Evolutionary conservation across 2,113 vertebrate species (phyloP).

Genomic region (Pomatostomus ruficeps): DNA sequence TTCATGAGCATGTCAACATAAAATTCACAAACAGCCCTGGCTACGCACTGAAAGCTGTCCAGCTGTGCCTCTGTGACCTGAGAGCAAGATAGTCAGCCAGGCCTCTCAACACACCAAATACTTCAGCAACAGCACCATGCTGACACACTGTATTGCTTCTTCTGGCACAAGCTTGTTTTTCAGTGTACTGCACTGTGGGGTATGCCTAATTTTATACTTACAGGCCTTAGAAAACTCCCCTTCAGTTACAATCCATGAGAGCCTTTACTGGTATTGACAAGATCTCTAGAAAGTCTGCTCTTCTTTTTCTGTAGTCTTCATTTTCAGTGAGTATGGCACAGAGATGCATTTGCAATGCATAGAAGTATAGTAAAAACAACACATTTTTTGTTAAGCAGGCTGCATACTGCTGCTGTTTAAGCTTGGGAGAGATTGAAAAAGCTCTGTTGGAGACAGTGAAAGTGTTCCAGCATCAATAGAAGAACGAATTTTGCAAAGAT

Average conservation of each 20-base stretch:
- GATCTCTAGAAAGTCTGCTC: neutral
- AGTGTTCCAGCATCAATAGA: neutral
- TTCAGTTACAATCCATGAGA: neutral
- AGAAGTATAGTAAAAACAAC: neutral
- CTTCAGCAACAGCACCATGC: neutral
- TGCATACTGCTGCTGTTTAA: neutral
- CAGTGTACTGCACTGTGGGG: neutral
- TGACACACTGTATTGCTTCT: neutral
- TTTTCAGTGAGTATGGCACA: neutral
- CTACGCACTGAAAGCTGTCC: neutral
- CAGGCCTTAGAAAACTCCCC: neutral
- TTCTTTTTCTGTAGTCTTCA: neutral
- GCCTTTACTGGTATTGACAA: neutral
- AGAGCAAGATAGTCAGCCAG: neutral
- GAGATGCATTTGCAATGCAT: neutral
- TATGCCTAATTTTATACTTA: neutral
- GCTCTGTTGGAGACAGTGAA: neutral
- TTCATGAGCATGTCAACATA: slow-evolving; percentile 5
- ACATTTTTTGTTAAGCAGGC: neutral
- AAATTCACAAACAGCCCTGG: neutral
- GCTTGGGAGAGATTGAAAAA: neutral
- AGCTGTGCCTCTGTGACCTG: slow-evolving; percentile 33
- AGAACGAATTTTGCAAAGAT: neutral
- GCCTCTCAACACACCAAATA: neutral
- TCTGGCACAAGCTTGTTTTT: slow-evolving; percentile 27